Conservation (phyloP, 2,113 vertebrate species). For the Takifugu flavidus region DNA sequence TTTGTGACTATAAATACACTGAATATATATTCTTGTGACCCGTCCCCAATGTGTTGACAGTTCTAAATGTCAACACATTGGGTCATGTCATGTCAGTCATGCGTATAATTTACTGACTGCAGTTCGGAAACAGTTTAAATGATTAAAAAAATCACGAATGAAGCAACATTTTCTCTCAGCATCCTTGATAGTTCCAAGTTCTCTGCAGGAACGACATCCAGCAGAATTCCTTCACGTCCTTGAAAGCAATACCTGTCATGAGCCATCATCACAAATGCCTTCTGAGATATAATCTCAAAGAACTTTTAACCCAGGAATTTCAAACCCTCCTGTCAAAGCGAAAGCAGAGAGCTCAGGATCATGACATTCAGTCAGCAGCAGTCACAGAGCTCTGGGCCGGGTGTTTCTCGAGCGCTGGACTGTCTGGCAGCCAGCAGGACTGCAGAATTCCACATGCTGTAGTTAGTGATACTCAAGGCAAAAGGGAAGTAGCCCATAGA, state of each 20-base stretch:
- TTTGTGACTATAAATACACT: too few relatives aligned
- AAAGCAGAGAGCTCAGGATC: constrained; percentile 74
- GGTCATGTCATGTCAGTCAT: neutral
- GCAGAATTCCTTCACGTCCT: constrained; percentile 54
- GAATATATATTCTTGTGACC: too few relatives aligned
- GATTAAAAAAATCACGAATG: constrained; percentile 8
- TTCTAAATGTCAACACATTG: neutral
- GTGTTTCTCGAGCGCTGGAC: constrained; percentile 67
- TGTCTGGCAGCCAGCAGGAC: constrained; percentile 64
- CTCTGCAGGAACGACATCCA: constrained; percentile 33
- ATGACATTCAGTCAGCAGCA: constrained; percentile 74
- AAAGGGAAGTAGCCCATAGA: constrained; percentile 31
- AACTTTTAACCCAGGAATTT: constrained; percentile 78
- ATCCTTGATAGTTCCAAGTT: constrained; percentile 3
- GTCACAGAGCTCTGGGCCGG: constrained; percentile 71
- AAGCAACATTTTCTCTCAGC: neutral
- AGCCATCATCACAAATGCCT: constrained; percentile 72
- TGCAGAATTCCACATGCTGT: constrained; percentile 45
- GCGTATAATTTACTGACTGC: constrained; percentile 75
- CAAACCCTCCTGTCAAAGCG: constrained; percentile 76
- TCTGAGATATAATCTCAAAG: constrained; percentile 75
- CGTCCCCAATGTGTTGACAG: neutral
- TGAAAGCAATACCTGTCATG: constrained; percentile 70
- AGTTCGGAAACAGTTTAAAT: constrained; percentile 51
- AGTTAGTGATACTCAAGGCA: constrained; percentile 42